A percentile compares a stretch with the other conserved stretches of the same genome.
Conservation (phyloP, 2,113 vertebrate genomes). For the Crotalus viridis region DNA sequence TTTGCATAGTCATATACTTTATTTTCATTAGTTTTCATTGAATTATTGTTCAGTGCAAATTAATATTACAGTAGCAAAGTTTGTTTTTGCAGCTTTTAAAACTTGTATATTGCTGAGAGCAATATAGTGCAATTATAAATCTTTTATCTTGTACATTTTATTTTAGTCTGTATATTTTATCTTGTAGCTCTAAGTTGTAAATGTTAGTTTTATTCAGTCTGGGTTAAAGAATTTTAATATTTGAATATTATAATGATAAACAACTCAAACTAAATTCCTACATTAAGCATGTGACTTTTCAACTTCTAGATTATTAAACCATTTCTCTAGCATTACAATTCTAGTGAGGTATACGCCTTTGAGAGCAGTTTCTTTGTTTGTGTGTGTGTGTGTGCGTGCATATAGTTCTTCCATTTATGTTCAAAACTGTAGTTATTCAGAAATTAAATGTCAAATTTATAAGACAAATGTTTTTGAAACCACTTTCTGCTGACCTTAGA, state of each 20-base stretch:
- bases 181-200: not conserved
- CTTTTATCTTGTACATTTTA: not conserved
- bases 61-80: not conserved
- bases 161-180: not conserved
- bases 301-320: conserved; percentile 49
- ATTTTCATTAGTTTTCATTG: not conserved
- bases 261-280: conserved; percentile 14
- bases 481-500: conserved; percentile 40
- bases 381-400: not conserved
- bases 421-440: conserved; percentile 51
- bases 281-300: conserved; percentile 29
- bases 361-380: conserved; percentile 35
- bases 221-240: not conserved
- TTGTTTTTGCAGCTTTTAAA: not conserved
- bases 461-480: conserved; percentile 43
- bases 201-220: not conserved
- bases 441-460: conserved; percentile 34
- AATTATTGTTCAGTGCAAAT: not conserved
- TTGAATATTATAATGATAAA: not conserved
- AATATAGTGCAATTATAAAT: not conserved
- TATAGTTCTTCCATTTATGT: conserved; percentile 47
- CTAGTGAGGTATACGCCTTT: conserved; percentile 55
- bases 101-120: not conserved
- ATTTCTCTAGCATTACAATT: conserved; percentile 51
- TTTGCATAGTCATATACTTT: not conserved